These are phyloP conservation scores for Dinomys branickii DNA, from an alignment of 2,113 vertebrate genomes.

Conservation along the genomic window DNA sequence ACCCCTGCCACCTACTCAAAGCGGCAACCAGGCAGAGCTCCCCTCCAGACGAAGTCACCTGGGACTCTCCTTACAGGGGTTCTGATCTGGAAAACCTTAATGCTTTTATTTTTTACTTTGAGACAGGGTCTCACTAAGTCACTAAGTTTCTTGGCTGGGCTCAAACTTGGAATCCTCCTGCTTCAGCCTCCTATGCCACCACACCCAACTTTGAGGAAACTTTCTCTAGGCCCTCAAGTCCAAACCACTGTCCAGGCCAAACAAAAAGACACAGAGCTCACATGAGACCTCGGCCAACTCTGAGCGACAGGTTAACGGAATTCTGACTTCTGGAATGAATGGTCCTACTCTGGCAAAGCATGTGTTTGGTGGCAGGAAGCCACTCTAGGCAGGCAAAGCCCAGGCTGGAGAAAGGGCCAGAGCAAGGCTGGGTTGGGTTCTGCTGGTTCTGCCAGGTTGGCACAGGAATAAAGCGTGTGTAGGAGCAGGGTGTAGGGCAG, in stretches of 20 bases:
- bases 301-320: not conserved
- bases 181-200: not conserved
- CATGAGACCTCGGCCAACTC: not conserved
- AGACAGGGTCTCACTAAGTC: not conserved
- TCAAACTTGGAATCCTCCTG: not conserved
- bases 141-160: not conserved
- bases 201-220: not conserved
- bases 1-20: not conserved
- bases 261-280: not conserved
- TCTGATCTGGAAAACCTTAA: not conserved
- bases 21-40: not conserved
- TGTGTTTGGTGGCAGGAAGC: not conserved
- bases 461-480: not conserved
- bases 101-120: not conserved
- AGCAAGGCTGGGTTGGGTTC: accelerated
- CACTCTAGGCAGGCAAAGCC: not conserved
- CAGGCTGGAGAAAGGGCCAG: not conserved
- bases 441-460: not conserved
- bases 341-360: not conserved
- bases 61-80: not conserved
- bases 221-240: not conserved
- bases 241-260: not conserved
- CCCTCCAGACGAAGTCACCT: not conserved
- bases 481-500: not conserved
- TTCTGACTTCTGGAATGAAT: not conserved